Evolutionary conservation across 1,140 invertebrate genomes (phyloP), one percentile per base, ranked within the genome.

Genomic region (Leptonema lineaticorne): DNA sequence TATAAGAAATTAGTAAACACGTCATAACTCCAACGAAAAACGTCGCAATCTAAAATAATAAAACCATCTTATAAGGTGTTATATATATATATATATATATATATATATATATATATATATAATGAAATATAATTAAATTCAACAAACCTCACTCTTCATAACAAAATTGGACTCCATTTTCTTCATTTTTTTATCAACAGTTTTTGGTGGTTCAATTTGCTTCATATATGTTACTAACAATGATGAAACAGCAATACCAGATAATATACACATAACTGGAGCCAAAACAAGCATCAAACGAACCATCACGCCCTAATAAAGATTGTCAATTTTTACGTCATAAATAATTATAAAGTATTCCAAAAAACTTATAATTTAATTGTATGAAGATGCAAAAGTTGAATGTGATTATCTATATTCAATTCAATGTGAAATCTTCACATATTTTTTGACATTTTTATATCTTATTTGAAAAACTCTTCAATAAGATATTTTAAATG

Each of bases 241-340:
- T 68, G 94, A 88, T 0, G 95, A 97, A 4, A 96, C 90, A 14
- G 95, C 94, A 53, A 98, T 96, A 41, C 95, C 96, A 1, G 94
- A 94, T 1, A 98, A 83, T 70, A 98, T 94, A 76, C 96, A 98
- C 95, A 98, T 98, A 0, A 98, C 95, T 1, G 97, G 97, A 0
- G 97, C 96, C 59, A 98, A 83, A 3, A 98, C 96, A 74, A 99
- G 82, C 96, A 98, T 98, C 28, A 99, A 84, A 82, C 97, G 94
- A 16, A 99, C 96, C 97, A 98, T 98, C 18, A 98, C 95, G 74
- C 95, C 95, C 92, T 95, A 76, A 27, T 78, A 78, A 73, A 69
- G 16, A 33, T 33, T 73, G 73, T 22, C 16, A 74, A 50, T 67
- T 65, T 60, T 27, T 6, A 59, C n/a, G n/a, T 68, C 7, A 57